Evolutionary conservation across 2,888 invertebrate genomes (phyloP), one percentile per base, ranked within the genome.

Genomic region (Polydrusus cervinus): DNA sequence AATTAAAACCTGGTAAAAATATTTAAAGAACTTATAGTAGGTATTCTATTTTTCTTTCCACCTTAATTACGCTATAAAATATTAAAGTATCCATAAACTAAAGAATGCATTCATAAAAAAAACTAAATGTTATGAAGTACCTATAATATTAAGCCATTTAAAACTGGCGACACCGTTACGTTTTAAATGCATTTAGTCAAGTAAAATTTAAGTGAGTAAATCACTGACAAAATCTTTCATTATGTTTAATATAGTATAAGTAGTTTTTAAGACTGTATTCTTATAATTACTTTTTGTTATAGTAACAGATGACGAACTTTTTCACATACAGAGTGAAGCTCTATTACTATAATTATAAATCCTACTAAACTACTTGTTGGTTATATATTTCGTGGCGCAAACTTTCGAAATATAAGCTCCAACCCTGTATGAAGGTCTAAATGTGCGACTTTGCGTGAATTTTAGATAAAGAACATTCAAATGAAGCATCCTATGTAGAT

Each of bases 61-160:
- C 45, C n/a, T 45, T 45, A 6, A 40, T 40, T 40, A 40, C 40
- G 11, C 40, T 6, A 45, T 25, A 25, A 25, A 25, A 25, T 25
- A 25, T 25, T 25, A 13, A 45, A n/a, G 45, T 45, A 45, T 45
- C 45, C n/a, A 45, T 45, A 45, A 45, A 45, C 1, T n/a, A 7
- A 45, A n/a, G 6, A n/a, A 45, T 45, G 45, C 45, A 45, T n/a
- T 45, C n/a, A 45, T n/a, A n/a, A 45, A 45, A 45, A 45, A 45
- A n/a, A 45, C 2, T n/a, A 45, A 13, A 3, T 25, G 3, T 45
- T 45, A 45, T 45, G 45, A 45, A n/a, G n/a, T n/a, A n/a, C n/a
- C n/a, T n/a, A n/a, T 45, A 45, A n/a, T 45, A 45, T 45, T 45
- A n/a, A n/a, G n/a, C n/a, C 45, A 45, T 45, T 45, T n/a, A 45